These are phyloP conservation scores for Chloroceryle aenea DNA, from an alignment of 2,113 vertebrate species.

Conservation along the genomic window DNA sequence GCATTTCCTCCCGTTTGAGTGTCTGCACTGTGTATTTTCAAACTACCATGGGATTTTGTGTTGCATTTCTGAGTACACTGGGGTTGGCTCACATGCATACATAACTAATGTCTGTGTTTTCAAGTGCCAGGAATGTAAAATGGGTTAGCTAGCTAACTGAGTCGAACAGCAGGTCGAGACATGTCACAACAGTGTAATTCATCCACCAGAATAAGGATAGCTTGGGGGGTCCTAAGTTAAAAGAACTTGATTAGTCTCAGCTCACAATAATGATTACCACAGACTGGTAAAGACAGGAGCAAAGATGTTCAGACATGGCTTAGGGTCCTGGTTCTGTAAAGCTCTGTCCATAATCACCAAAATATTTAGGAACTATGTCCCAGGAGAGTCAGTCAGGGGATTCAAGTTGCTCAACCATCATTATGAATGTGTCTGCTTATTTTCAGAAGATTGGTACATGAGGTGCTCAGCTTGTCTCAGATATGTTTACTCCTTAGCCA, in stretches of 20 bases:
- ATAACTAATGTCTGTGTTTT: slow-evolving; percentile 43
- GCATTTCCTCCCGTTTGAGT: slow-evolving; percentile 1
- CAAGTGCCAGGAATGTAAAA: slow-evolving; percentile 40
- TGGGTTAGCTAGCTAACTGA: not conserved
- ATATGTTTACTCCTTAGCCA: not conserved
- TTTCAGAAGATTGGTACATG: not conserved
- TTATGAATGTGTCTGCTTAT: not conserved
- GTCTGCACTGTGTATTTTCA: not conserved
- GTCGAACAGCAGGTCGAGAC: slow-evolving; percentile 36
- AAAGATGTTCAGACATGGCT: not conserved
- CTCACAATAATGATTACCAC: slow-evolving; percentile 5
- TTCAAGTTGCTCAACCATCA: not conserved
- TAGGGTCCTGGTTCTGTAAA: not conserved
- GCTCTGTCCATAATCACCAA: not conserved
- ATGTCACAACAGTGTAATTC: slow-evolving; percentile 40
- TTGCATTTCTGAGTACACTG: not conserved
- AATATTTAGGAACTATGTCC: not conserved
- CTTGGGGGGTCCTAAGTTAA: slow-evolving; percentile 6
- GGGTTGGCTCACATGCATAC: not conserved
- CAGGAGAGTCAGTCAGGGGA: not conserved
- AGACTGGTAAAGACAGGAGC: not conserved
- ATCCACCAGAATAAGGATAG: slow-evolving; percentile 1
- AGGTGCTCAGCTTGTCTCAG: not conserved
- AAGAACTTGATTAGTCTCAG: slow-evolving; percentile 5
- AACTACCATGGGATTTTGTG: slow-evolving; percentile 8